Evolutionary conservation across 2,797 vertebrate species (phyloP).

Genomic region (Anguilla pacifica): DNA sequence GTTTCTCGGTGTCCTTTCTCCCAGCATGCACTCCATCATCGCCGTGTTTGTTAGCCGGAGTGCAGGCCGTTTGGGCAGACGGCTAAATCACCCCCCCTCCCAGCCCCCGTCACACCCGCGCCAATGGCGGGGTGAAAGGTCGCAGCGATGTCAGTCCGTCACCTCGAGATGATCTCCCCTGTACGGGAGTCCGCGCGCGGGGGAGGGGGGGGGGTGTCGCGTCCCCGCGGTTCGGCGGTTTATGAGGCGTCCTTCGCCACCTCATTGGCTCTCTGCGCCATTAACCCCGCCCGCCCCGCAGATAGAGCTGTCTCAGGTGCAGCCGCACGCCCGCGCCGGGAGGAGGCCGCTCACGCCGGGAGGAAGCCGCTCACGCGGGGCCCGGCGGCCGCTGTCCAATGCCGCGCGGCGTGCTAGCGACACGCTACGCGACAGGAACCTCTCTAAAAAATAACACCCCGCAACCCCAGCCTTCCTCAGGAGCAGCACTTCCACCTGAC

Average conservation of each 20-base stretch:
- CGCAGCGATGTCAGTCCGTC: conserved; percentile 38
- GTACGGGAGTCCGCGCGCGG: neutral
- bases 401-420: neutral
- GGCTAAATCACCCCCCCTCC: conserved; percentile 29
- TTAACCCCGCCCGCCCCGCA: conserved; percentile 47
- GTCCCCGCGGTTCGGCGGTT: conserved; percentile 36
- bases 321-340: conserved; percentile 13
- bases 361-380: neutral
- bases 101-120: neutral
- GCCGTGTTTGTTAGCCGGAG: neutral
- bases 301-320: conserved; percentile 46
- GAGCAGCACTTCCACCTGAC: neutral
- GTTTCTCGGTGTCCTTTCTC: neutral
- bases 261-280: conserved; percentile 51
- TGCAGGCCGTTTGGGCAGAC: conserved; percentile 28
- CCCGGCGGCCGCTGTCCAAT: neutral
- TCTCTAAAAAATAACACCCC: neutral
- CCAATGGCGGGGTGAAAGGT: conserved; percentile 35
- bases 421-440: neutral
- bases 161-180: neutral
- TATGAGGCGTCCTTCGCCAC: conserved; percentile 51
- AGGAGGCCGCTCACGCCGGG: no score
- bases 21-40: neutral
- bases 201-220: neutral
- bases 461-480: neutral